These are phyloP conservation scores for Oxyscelio sp. DNA, from an alignment of 2,888 invertebrate genomes.

Conservation along the genomic window DNA sequence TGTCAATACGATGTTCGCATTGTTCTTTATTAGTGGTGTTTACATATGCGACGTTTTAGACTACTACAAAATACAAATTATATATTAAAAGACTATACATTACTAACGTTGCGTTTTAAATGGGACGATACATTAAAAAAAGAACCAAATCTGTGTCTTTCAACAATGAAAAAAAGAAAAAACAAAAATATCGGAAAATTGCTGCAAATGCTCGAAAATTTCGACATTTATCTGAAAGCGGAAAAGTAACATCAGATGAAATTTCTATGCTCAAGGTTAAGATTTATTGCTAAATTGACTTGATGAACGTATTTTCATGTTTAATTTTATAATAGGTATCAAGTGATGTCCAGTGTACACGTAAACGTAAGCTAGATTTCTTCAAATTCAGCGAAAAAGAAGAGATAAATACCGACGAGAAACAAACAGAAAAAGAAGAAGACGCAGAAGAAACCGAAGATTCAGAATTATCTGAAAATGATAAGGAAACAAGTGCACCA, in stretches of 20 bases:
- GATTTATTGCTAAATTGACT: neutral
- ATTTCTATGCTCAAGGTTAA: neutral
- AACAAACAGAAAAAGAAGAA: neutral
- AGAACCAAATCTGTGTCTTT: neutral
- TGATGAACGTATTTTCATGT: neutral
- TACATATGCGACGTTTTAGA: neutral
- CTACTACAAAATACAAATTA: neutral
- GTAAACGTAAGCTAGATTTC: conserved; percentile 5
- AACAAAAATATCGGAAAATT: neutral
- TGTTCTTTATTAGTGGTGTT: neutral
- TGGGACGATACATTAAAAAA: neutral
- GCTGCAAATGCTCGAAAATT: neutral
- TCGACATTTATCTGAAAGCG: neutral
- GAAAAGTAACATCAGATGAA: neutral
- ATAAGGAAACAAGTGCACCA: neutral
- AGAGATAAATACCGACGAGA: neutral
- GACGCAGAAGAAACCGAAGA: neutral
- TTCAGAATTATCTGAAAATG: conserved; percentile 5
- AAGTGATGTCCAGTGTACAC: neutral
- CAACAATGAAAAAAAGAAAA: neutral
- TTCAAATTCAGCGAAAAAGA: neutral
- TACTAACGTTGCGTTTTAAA: neutral
- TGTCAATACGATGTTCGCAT: neutral
- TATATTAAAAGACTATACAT: neutral
- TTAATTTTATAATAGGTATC: neutral